Base-by-base conservation (phyloP, 1,140 invertebrate genomes). In the Tetraneura akinire region DNA sequence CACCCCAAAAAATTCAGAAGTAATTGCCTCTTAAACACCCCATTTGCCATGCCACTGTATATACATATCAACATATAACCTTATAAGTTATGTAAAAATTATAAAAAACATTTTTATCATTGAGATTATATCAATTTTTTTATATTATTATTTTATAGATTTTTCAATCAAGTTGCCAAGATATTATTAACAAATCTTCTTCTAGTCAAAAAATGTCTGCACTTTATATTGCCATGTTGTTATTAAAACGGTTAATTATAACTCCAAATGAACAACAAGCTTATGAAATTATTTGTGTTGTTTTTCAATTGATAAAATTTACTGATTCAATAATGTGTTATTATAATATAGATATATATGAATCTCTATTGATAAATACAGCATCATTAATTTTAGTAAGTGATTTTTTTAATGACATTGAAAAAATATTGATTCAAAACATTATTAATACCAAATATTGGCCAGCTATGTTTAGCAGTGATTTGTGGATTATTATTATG, bases 401-500 rank as follows among this genome's bases (percentile, higher is more conserved):
- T 11, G 37, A 78, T 47, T 29, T 78, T 13, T 78, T 78, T 29
- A 37, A 47, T 26, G 45, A 60, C 8, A 5, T 78, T 26, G 74
- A 78, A 62, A 60, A 62, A 29, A 78, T 62, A 1, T 42, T 78
- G n/a, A 60, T 78, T 26, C 8, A 45, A 45, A 78, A 62, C 29
- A 26, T 78, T 42, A 55, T 78, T 0, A 55, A 62, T 42, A 78
- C 32, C 18, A n/a, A 60, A 1, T 60, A 60, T 47, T 57, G 53
- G 74, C 32, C 74, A 26, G 74, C 74, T 9, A 16, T 78, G 16
- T 78, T 78, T 45, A 57, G 51, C 18, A 47, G 37, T 47, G 74
- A 78, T 16, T 47, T 78, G 9, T 78, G 74, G 74, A 62, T 78
- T n/a, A 47, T 62, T 29, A 29, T 78, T 32, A 60, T 62, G 42